Evolutionary conservation across 2,797 vertebrate genomes (phyloP), one percentile per base, ranked within the genome.

Genomic region (Eulemur mongoz): DNA sequence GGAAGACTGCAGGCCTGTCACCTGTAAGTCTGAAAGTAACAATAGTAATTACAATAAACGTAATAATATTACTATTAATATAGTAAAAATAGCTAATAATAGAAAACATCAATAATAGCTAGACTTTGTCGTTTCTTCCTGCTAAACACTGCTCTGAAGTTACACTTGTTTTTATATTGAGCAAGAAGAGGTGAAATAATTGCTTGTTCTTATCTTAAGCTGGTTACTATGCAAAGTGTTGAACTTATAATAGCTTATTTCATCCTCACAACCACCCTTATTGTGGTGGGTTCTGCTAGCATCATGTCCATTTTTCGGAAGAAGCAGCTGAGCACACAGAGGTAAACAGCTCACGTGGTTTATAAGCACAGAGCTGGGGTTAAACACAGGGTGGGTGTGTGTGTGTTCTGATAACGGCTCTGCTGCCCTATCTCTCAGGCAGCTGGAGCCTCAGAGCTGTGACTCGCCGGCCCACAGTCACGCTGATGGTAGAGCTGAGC

Each of bases 361-460:
- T 10, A 0, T 8, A 59, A 82, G 17, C 0, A 0, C 27, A 69
- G 70, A n/a, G 15, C 25, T 18, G 25, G 48, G 43, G 45, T 70
- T n/a, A 12, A 81, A 45, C 7, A 1, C 14, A 27, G 50, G 13
- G 15, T 22, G 54, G 3, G 54, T 57, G 54, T 57, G 54, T 22
- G 54, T 10, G 54, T 22, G 17, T 75, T 11, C 11, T 35, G 8
- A 32, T 17, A 48, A 50, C 52, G 11, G 59, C 22, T 12, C 15
- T 12, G n/a, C n/a, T n/a, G 35, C 32, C 18, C 25, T 0, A 4
- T 63, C 65, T 91, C 14, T 81, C 50, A 25, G 27, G 40, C 6
- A 50, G 57, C 25, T 54, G 30, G 52, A 43, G 38, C 4, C 9
- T 50, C 23, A 0, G 22, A 35, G 15, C 54, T 25, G 4, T 25